A percentile compares a stretch with the other conserved stretches of the same genome.
phyloP scores from a whole-genome alignment of 2,113 vertebrate genomes.

The Indicator maculatus region DNA sequence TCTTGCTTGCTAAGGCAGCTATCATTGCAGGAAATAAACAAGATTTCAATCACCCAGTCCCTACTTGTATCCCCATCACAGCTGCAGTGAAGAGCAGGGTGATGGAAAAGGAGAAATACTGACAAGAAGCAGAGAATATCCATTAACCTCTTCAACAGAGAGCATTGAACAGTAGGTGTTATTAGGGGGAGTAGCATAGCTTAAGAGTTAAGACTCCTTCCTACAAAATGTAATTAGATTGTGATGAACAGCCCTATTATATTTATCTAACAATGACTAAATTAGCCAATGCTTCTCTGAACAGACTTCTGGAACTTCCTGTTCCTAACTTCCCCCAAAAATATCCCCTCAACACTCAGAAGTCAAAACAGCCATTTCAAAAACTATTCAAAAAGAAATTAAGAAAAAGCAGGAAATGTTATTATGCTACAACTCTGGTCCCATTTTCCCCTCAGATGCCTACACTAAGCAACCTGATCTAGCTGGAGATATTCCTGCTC shows the following conservation, averaged over 20 bases:
- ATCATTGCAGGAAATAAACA: conserved; percentile 1
- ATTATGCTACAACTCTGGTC: neutral
- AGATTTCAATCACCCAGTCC: neutral
- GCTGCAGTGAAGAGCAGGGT: neutral
- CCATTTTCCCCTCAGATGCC: neutral
- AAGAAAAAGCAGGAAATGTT: neutral
- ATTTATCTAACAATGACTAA: neutral
- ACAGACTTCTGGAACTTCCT: neutral
- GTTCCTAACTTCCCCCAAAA: neutral
- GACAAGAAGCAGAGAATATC: neutral
- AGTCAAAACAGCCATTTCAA: neutral
- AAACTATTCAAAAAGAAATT: neutral
- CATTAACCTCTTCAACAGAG: conserved; percentile 8
- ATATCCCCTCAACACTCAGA: neutral
- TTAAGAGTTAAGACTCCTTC: neutral
- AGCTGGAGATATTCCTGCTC: too few species aligned
- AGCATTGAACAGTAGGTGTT: neutral
- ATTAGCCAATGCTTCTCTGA: neutral
- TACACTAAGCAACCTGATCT: too few species aligned
- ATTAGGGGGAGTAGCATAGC: neutral
- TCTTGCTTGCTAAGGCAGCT: neutral
- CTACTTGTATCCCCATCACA: neutral
- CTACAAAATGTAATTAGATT: neutral
- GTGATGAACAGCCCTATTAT: neutral
- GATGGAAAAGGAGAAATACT: neutral